A percentile compares a stretch with the other conserved stretches of the same genome.
Evolutionary conservation across 2,888 invertebrate genomes (phyloP).

Genomic region (Ichneumon xanthorius): DNA sequence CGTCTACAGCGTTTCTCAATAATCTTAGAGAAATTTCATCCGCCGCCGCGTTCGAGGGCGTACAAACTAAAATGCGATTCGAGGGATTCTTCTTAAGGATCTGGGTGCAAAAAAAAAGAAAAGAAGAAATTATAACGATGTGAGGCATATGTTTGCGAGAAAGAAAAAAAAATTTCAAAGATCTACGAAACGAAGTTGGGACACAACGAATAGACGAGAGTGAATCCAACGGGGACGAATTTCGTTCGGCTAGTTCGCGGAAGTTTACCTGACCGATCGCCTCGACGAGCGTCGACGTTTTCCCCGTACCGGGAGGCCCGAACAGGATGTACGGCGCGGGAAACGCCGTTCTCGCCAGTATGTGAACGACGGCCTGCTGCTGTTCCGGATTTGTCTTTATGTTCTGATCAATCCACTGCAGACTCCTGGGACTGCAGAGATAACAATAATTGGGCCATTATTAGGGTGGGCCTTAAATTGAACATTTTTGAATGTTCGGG

Average conservation of each 20-base stretch:
- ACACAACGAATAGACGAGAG: not conserved
- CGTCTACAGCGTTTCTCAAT: constrained; percentile 73
- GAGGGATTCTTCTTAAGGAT: constrained; percentile 80
- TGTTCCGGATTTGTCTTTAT: constrained; percentile 88
- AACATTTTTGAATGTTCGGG: no score
- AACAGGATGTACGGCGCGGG: constrained; percentile 92
- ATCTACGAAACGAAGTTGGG: not conserved
- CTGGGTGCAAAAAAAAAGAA: constrained; percentile 70
- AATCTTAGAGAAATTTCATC: constrained; percentile 88
- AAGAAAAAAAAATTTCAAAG: not conserved
- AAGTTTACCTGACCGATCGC: constrained; percentile 87
- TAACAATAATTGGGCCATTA: not conserved
- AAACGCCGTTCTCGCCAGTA: constrained; percentile 87
- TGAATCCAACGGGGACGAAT: constrained; percentile 1
- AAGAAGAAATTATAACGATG: constrained; percentile 34
- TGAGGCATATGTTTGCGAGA: not conserved
- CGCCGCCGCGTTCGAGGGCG: constrained; percentile 91
- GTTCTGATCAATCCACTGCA: constrained; percentile 78
- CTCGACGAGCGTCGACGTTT: constrained; percentile 91
- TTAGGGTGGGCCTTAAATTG: no score
- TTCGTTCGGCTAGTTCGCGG: not conserved
- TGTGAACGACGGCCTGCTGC: constrained; percentile 88
- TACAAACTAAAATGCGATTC: constrained; percentile 87
- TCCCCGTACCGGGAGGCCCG: constrained; percentile 95
- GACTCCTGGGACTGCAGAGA: not conserved